Percentiles rank a stretch among this genome's conserved stretches.
phyloP scores from a whole-genome alignment of 1,140 invertebrate genomes.

The Temnothorax longispinosus region DNA sequence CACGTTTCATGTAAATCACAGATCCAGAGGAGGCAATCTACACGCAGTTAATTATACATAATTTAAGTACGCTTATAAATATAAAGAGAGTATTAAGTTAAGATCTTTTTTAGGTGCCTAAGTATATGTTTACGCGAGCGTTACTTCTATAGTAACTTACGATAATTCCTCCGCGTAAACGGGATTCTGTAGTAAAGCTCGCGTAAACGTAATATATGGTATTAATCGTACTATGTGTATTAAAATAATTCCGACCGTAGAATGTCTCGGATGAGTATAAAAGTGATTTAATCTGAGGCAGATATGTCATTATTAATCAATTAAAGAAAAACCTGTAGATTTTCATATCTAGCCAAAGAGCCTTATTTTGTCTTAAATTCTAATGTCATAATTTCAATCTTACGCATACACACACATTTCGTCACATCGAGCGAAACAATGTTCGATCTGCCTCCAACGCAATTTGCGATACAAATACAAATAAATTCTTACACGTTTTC shows the following conservation, averaged over 20 bases:
- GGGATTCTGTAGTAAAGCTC: no score
- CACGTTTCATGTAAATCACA: slow-evolving; percentile 42
- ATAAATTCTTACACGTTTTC: slow-evolving; percentile 3
- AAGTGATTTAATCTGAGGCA: not conserved
- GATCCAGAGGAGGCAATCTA: slow-evolving; percentile 19
- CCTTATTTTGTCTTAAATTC: slow-evolving; percentile 3
- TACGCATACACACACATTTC: not conserved
- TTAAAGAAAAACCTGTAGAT: not conserved
- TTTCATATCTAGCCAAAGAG: not conserved
- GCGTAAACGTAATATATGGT: no score
- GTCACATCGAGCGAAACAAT: not conserved
- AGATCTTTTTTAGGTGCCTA: not conserved
- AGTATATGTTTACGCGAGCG: not conserved
- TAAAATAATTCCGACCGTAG: not conserved
- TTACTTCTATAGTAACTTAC: no score
- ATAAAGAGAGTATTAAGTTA: slow-evolving; percentile 42
- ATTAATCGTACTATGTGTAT: not conserved
- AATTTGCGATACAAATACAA: not conserved
- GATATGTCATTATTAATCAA: not conserved
- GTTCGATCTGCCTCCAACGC: not conserved
- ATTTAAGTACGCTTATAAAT: slow-evolving; percentile 48
- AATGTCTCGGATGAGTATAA: not conserved
- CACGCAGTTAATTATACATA: slow-evolving; percentile 24
- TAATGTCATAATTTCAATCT: not conserved
- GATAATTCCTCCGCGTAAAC: no score